Base-by-base conservation (phyloP, 2,888 invertebrate species). In the Phorcus lineatus region DNA sequence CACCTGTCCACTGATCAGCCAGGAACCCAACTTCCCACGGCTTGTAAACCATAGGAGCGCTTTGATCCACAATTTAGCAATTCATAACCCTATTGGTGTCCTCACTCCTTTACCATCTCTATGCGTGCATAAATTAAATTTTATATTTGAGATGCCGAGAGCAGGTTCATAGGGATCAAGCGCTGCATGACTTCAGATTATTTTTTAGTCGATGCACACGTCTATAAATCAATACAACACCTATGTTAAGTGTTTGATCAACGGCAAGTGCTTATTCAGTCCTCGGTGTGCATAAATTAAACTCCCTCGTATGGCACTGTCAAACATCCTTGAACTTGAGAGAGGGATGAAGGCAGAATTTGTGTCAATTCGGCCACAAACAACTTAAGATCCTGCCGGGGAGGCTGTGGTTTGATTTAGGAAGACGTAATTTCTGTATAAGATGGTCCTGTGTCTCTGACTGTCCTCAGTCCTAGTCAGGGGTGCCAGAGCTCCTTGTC, bases 281-380 rank as follows among this genome's bases (percentile, higher is more conserved):
- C 47, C 47, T 11, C 47, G 47, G 47, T 47, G 40, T 70, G 70
- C 70, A 70, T 70, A 70, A 70, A 70, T 70, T 70, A 70, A 70
- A 70, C 70, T 70, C 70, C 36, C 36, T 70, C 70, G 70, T 40
- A 36, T 36, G 70, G 70, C 36, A 19, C 62, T 62, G 24, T 28
- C 70, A 36, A 70, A 70, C 70, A 70, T 70, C 70, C 70, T 70
- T 70, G 70, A 70, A 70, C 70, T 70, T 70, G 70, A 36, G 70
- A 70, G 19, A 36, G 40, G 36, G 19, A 70, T 70, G 70, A 36
- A 70, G 36, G 31, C 70, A 70, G 70, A 36, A 70, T 70, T 70
- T 36, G 70, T 70, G 40, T 70, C 70, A 70, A 70, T 70, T 70
- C 36, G 70, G 31, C 70, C 36, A 40, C 36, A n/a, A 31, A 70